A percentile compares a stretch with the other conserved stretches of the same genome.
Evolutionary conservation across 2,113 vertebrate species (phyloP).

Genomic region (Hydrochoerus hydrochaeris): DNA sequence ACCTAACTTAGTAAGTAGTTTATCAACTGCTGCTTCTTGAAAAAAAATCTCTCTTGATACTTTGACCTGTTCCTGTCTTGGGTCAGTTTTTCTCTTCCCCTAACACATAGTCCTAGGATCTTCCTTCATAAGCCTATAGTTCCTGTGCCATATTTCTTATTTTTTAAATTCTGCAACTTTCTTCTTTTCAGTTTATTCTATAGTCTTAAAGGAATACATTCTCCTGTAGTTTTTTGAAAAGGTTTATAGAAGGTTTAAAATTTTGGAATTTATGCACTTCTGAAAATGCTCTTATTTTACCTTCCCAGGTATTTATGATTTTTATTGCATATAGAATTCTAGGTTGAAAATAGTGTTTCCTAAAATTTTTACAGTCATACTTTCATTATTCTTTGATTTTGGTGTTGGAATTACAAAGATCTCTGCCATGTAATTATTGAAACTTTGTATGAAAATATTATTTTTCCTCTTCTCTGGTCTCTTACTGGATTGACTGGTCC

Average conservation of each 20-base stretch:
- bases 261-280: not conserved
- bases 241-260: not conserved
- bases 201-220: not conserved
- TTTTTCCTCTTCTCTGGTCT: not conserved
- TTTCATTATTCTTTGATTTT: constrained; percentile 1
- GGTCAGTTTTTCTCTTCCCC: not conserved
- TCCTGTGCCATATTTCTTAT: not conserved
- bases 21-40: not conserved
- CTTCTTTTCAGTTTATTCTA: not conserved
- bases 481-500: not conserved
- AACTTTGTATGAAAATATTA: constrained; percentile 21
- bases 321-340: not conserved
- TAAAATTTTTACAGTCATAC: not conserved
- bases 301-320: not conserved
- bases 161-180: not conserved
- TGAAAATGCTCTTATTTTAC: not conserved
- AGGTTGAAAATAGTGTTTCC: not conserved
- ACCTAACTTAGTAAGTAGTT: not conserved
- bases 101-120: not conserved
- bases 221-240: not conserved
- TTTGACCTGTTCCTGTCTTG: not conserved
- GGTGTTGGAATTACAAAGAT: not conserved
- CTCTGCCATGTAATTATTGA: not conserved
- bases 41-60: not conserved
- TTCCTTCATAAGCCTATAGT: not conserved